These are phyloP conservation scores for Lordiphosa clarofinis DNA, from an alignment of 1,140 invertebrate genomes.

Conservation along the genomic window DNA sequence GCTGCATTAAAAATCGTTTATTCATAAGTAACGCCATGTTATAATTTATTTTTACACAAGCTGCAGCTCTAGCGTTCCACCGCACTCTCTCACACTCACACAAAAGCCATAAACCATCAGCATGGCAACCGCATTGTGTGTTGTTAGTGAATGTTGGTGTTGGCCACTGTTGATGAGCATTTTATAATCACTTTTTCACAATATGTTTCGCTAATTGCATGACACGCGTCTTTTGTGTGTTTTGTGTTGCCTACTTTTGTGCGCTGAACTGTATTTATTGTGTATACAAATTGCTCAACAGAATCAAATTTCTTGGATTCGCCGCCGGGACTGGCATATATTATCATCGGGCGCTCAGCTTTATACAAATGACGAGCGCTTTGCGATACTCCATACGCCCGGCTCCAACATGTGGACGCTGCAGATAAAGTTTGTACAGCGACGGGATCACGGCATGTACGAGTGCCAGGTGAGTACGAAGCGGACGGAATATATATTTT, in stretches of 20 bases:
- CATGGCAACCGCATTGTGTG: constrained; percentile 15
- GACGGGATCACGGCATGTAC: constrained; percentile 94
- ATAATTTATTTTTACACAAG: constrained; percentile 39
- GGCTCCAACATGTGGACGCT: constrained; percentile 90
- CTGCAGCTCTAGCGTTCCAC: too few species aligned
- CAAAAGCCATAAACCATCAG: constrained; percentile 17
- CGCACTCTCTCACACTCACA: too few species aligned
- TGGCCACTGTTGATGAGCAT: constrained; percentile 31
- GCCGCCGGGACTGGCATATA: constrained; percentile 94
- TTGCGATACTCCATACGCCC: constrained; percentile 84
- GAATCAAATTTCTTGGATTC: constrained; percentile 92
- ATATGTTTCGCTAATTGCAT: constrained; percentile 58
- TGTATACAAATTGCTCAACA: constrained; percentile 40
- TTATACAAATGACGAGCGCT: constrained; percentile 95
- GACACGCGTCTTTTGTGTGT: constrained; percentile 21
- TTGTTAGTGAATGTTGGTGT: constrained; percentile 7
- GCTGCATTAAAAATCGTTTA: constrained; percentile 39
- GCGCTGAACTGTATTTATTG: constrained; percentile 16
- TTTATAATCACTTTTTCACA: constrained; percentile 45
- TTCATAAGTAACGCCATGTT: constrained; percentile 25
- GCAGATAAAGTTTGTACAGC: constrained; percentile 95
- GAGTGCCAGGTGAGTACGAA: constrained; percentile 92
- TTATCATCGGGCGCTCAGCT: constrained; percentile 93
- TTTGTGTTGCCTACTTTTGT: constrained; percentile 45
- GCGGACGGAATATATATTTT: constrained; percentile 63